Evolutionary conservation across 1,140 invertebrate genomes (phyloP).

Genomic region (Dendrolimus kikuchii): DNA sequence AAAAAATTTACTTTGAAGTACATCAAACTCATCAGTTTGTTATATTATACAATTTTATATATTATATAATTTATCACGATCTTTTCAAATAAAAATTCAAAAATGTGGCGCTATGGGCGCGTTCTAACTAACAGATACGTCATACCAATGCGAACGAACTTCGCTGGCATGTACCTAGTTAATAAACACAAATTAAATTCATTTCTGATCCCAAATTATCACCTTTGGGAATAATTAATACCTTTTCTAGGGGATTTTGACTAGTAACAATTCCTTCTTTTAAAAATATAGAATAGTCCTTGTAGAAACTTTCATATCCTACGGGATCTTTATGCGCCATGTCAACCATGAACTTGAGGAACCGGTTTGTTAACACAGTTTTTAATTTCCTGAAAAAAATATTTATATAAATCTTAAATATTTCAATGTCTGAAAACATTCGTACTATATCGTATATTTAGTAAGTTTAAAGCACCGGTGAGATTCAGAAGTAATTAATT

Average conservation of each 20-base stretch:
- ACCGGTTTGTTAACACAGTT: slow-evolving; percentile 86
- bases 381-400: slow-evolving; percentile 83
- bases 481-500: too few relatives aligned
- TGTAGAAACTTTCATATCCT: slow-evolving; percentile 90
- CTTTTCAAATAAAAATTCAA: not conserved
- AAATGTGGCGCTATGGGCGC: too few relatives aligned
- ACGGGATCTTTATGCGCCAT: slow-evolving; percentile 87
- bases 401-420: too few relatives aligned
- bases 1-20: not conserved
- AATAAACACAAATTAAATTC: too few relatives aligned
- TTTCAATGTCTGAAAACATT: too few relatives aligned
- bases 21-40: not conserved
- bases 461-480: too few relatives aligned
- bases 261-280: slow-evolving; percentile 96
- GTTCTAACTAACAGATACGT: too few relatives aligned
- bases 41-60: too few relatives aligned
- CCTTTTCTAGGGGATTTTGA: slow-evolving; percentile 85
- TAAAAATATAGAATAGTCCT: slow-evolving; percentile 93
- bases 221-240: slow-evolving; percentile 41
- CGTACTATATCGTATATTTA: too few relatives aligned
- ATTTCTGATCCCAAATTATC: slow-evolving; percentile 3
- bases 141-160: too few relatives aligned
- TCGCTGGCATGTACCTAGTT: too few relatives aligned
- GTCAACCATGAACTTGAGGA: slow-evolving; percentile 91
- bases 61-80: not conserved